These are phyloP conservation scores for Epistrophe grossulariae DNA, from an alignment of 2,888 invertebrate species.

Conservation along the genomic window DNA sequence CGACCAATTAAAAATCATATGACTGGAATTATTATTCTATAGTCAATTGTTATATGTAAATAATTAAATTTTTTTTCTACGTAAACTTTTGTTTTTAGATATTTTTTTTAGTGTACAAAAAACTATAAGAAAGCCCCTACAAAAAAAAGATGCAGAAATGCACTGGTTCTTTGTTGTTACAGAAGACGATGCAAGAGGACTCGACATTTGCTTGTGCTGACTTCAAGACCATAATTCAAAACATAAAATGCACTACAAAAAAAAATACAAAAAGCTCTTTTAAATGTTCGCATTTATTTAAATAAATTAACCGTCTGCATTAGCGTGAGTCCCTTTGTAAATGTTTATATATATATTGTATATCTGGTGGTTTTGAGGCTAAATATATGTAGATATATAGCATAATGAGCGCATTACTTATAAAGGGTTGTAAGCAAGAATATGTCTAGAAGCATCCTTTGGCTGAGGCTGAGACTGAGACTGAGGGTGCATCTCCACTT, in stretches of 20 bases:
- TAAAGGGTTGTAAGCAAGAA: slow-evolving; percentile 15
- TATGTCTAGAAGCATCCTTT: slow-evolving; percentile 39
- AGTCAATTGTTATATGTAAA: too few species aligned
- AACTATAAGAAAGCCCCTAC: neutral
- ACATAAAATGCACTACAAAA: slow-evolving; percentile 44
- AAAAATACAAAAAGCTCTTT: slow-evolving; percentile 17
- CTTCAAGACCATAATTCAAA: slow-evolving; percentile 63
- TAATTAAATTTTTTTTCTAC: too few species aligned
- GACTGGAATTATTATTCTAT: too few species aligned
- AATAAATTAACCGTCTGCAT: slow-evolving; percentile 57
- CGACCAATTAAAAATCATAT: too few species aligned
- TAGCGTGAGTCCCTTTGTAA: slow-evolving; percentile 21
- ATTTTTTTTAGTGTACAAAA: neutral
- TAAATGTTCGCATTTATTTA: slow-evolving; percentile 65
- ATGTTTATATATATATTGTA: neutral
- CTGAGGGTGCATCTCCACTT: slow-evolving; percentile 14
- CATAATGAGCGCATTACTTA: slow-evolving; percentile 45
- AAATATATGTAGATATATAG: neutral
- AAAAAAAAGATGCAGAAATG: neutral
- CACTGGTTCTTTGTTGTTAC: neutral
- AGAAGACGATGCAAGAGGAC: slow-evolving; percentile 14
- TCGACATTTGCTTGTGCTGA: slow-evolving; percentile 45
- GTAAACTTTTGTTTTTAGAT: too few species aligned
- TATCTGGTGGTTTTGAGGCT: slow-evolving; percentile 17
- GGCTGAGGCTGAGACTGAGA: neutral